Conservation (phyloP, 2,888 invertebrate genomes). For the Thysanoteuthis rhombus region DNA sequence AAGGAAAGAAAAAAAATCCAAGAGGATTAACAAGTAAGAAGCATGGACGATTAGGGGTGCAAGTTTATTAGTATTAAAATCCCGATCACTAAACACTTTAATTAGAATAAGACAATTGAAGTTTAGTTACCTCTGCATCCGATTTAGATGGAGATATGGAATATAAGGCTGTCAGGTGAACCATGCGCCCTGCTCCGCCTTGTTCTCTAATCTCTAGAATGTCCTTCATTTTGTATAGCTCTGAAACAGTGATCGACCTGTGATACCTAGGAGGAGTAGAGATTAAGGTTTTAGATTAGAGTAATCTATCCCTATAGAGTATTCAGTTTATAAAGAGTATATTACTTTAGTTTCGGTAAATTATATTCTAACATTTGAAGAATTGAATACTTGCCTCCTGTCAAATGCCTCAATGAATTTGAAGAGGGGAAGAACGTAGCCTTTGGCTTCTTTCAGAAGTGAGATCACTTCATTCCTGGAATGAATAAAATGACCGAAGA, state of each 20-base stretch:
- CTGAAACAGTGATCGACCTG: conserved; percentile 73
- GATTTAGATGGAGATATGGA: background rate
- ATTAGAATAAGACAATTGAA: background rate
- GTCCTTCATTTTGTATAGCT: conserved; percentile 76
- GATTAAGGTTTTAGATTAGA: too few species aligned
- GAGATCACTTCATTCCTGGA: conserved; percentile 77
- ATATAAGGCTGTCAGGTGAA: conserved; percentile 70
- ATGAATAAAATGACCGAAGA: conserved; percentile 33
- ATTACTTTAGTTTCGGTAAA: too few species aligned
- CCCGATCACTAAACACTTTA: too few species aligned
- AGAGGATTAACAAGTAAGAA: background rate
- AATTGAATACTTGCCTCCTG: conserved; percentile 71
- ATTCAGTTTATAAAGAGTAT: too few species aligned
- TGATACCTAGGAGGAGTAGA: conserved; percentile 68
- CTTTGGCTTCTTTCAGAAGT: conserved; percentile 80
- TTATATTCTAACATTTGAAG: too few species aligned
- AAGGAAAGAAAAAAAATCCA: background rate
- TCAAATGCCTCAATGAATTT: conserved; percentile 86
- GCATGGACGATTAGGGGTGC: too few species aligned
- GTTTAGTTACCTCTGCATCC: background rate
- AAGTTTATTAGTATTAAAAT: too few species aligned
- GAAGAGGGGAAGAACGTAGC: conserved; percentile 80
- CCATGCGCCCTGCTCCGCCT: conserved; percentile 75
- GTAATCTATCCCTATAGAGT: too few species aligned
- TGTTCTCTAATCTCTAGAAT: conserved; percentile 79